phyloP scores from a whole-genome alignment of 2,888 invertebrate genomes.

The Aporophyla nigra region DNA sequence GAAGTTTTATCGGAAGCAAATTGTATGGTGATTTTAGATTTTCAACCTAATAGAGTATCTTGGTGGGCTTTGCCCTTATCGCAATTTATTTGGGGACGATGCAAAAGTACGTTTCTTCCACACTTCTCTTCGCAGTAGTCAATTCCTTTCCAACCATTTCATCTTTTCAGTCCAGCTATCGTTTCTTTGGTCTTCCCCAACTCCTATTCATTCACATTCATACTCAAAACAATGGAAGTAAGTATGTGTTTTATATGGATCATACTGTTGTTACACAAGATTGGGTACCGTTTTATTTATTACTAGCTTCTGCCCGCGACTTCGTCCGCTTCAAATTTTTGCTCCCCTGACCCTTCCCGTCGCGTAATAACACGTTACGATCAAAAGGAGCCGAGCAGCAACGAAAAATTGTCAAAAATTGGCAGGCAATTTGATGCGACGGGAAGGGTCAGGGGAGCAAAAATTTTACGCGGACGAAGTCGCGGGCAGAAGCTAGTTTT shows the following conservation, averaged over 20 bases:
- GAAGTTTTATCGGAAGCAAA: neutral
- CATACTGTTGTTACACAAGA: neutral
- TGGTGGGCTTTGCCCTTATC: neutral
- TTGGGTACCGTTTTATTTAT: neutral
- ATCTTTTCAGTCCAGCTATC: neutral
- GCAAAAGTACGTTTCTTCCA: neutral
- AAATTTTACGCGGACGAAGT: too few species aligned
- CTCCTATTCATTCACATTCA: neutral
- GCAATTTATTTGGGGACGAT: neutral
- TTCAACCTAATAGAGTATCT: neutral
- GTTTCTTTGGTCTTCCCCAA: neutral
- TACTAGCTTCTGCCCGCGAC: too few species aligned
- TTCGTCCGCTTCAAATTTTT: too few species aligned
- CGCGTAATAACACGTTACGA: too few species aligned
- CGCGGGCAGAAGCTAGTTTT: too few species aligned
- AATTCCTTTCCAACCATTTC: neutral
- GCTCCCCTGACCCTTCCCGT: too few species aligned
- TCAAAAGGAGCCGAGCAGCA: too few species aligned
- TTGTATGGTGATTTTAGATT: neutral
- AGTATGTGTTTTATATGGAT: neutral
- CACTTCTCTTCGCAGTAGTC: neutral
- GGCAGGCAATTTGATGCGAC: too few species aligned
- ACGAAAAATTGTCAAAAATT: too few species aligned
- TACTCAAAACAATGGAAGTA: neutral
- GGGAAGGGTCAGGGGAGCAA: too few species aligned